These are phyloP conservation scores for Isotomurus palustris DNA, from an alignment of 2,888 invertebrate genomes.

Conservation along the genomic window DNA sequence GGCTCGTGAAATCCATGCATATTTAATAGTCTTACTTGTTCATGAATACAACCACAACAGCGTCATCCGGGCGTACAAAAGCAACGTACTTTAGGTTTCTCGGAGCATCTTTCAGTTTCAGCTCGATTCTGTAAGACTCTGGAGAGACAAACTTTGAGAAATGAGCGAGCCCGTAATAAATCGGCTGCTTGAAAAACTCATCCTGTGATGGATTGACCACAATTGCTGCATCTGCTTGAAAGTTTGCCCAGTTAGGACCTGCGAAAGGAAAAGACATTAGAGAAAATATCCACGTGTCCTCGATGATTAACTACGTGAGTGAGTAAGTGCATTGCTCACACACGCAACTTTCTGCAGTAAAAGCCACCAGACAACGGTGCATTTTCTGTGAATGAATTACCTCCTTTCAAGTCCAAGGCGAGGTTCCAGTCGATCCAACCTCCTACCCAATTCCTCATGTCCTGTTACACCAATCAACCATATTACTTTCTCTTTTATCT, in stretches of 20 bases:
- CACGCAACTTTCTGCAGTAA: too few species aligned
- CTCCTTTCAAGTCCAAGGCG: conserved; percentile 53
- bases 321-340: too few species aligned
- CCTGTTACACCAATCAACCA: conserved; percentile 30
- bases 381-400: too few species aligned
- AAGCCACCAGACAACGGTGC: too few species aligned
- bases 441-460: conserved; percentile 56
- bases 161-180: conserved; percentile 70
- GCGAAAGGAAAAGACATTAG: too few species aligned
- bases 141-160: conserved; percentile 63
- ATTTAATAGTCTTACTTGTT: conserved; percentile 52
- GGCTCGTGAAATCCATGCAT: too few species aligned
- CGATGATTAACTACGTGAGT: too few species aligned
- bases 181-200: conserved; percentile 84
- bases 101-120: conserved; percentile 45
- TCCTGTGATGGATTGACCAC: conserved; percentile 58
- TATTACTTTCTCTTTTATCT: conserved; percentile 6
- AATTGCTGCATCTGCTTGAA: conserved; percentile 76
- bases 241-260: conserved; percentile 75
- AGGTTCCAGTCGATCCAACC: conserved; percentile 93
- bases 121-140: conserved; percentile 55
- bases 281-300: too few species aligned
- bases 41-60: conserved; percentile 55
- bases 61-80: conserved; percentile 54
- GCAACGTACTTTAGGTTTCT: conserved; percentile 52